phyloP scores from a whole-genome alignment of 2,113 vertebrate genomes.

The Heptranchias perlo region DNA sequence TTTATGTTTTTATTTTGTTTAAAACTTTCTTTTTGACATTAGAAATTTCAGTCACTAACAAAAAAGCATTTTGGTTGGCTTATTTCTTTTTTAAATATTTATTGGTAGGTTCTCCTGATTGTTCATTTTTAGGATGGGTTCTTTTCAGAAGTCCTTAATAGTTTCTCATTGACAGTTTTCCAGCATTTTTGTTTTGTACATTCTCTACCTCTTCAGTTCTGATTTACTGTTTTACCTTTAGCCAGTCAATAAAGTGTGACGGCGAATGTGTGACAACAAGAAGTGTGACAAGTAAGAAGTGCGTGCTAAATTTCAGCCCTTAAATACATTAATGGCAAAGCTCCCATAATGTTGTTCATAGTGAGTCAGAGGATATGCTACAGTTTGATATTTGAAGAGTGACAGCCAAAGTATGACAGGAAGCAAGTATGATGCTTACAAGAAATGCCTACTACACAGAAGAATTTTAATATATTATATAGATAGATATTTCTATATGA shows the following conservation, averaged over 20 bases:
- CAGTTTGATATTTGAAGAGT: too few relatives aligned
- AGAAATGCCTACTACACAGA: too few relatives aligned
- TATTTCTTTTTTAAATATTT: background rate
- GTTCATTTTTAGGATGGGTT: background rate
- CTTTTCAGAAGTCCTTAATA: background rate
- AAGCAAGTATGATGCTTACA: background rate
- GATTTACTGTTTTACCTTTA: background rate
- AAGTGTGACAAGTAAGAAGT: background rate
- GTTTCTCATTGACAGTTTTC: background rate
- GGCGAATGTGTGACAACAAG: background rate
- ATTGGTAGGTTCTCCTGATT: background rate
- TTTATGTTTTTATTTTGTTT: background rate
- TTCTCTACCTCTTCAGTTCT: background rate
- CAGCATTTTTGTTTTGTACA: background rate
- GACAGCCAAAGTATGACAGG: background rate
- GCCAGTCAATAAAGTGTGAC: background rate
- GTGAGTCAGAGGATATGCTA: background rate
- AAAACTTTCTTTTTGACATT: background rate
- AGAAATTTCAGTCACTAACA: background rate
- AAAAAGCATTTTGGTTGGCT: background rate
- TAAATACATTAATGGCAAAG: background rate
- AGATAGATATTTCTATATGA: background rate
- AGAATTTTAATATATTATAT: too few relatives aligned
- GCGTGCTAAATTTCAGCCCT: background rate
- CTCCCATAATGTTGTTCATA: background rate